phyloP scores from a whole-genome alignment of 2,113 vertebrate genomes.

The Menidia beryllina region DNA sequence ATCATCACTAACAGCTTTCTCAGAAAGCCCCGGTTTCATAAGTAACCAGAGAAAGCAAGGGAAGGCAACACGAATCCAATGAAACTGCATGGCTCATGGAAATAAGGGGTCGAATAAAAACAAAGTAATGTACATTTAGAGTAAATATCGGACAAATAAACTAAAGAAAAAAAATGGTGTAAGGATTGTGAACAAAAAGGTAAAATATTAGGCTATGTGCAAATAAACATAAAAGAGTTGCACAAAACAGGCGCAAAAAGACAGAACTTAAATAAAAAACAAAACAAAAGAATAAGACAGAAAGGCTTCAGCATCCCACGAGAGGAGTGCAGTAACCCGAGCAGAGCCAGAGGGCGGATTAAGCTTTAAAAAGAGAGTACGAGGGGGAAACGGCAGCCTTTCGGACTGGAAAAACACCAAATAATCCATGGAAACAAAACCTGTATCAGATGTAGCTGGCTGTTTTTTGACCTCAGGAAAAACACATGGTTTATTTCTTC shows the following conservation, averaged over 20 bases:
- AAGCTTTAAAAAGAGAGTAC: conserved; percentile 19
- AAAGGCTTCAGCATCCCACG: background rate
- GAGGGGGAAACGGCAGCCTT: conserved; percentile 13
- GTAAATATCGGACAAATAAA: conserved; percentile 8
- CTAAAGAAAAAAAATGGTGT: background rate
- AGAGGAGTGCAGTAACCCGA: conserved; percentile 34
- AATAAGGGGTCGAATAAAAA: background rate
- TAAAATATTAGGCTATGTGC: conserved; percentile 1
- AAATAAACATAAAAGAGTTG: conserved; percentile 4
- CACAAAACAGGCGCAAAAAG: background rate
- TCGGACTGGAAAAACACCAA: conserved; percentile 1
- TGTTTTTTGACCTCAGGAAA: conserved; percentile 4
- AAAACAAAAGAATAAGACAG: conserved; percentile 3
- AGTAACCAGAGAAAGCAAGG: conserved; percentile 33
- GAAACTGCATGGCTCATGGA: conserved; percentile 12
- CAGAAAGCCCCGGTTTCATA: conserved; percentile 26
- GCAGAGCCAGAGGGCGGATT: conserved; percentile 25
- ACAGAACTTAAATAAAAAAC: background rate
- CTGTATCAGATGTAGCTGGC: background rate
- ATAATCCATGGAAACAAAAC: conserved; percentile 7
- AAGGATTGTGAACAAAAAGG: background rate
- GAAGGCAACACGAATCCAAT: conserved; percentile 32
- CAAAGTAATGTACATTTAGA: conserved; percentile 12
- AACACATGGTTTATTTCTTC: background rate
- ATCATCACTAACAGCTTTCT: conserved; percentile 38